Evolutionary conservation across 2,113 vertebrate genomes (phyloP), one percentile per base, ranked within the genome.

Genomic region (Epinephelus fuscoguttatus): DNA sequence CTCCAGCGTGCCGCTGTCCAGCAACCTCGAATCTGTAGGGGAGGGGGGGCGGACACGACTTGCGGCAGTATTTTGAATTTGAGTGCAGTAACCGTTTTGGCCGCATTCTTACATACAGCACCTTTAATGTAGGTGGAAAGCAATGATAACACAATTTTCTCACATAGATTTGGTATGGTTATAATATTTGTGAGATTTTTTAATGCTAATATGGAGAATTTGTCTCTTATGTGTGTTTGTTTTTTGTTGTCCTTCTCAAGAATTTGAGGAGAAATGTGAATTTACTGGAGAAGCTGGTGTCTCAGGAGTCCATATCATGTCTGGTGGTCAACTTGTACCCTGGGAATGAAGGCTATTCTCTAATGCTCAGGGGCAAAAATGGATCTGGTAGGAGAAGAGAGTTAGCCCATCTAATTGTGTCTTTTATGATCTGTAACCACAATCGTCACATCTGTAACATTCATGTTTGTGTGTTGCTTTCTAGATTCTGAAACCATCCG

Each of bases 351-450:
- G 98, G 98, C 82, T 99, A 99, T 89, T 99, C 98, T 21, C 94
- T 99, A 89, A 99, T 99, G 98, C 98, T 99, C 90, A 96, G 98
- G 94, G 98, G 98, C 42, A 99, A 99, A 94, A 99, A 99, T 94
- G 98, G 98, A 86, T 99, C 98, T 91, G 98, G 98, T 99, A 95
- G 91, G 76, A 76, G 11, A 72, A 14, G n/a, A 21, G 21, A 15
- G 33, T 56, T 4, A 64, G 10, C 18, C 8, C 3, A 3, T 11
- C 7, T 4, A 55, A 62, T 19, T 33, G 10, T 4, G 3, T 33
- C 5, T 77, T 64, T 21, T 1, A 30, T 30, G 3, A 13, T 52
- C 1, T 67, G 10, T 49, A 19, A 18, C 42, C 21, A 25, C 40
- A 67, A 14, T 47, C 0, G 0, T 33, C 6, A 59, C 56, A 67